These are phyloP conservation scores for Macrobrachium rosenbergii DNA, from an alignment of 1,140 invertebrate genomes.

Conservation along the genomic window DNA sequence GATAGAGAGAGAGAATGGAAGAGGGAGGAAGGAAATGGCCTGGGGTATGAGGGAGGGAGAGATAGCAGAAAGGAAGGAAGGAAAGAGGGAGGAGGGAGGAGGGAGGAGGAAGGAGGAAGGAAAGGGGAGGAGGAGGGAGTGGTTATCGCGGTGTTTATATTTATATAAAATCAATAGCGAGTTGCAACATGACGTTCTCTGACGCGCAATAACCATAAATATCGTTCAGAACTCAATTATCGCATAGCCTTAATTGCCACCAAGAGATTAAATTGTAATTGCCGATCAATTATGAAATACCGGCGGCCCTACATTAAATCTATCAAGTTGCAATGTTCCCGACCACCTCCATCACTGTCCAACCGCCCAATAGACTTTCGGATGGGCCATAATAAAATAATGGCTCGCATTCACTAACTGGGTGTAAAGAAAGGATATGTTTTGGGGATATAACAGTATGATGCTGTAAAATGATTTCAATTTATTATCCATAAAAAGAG, in stretches of 20 bases:
- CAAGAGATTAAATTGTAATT: conserved; percentile 63
- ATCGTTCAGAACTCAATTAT: conserved; percentile 60
- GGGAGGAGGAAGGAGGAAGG: not conserved
- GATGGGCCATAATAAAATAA: too few species aligned
- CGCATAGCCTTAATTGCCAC: conserved; percentile 62
- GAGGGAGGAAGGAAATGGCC: too few species aligned
- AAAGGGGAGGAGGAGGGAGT: not conserved
- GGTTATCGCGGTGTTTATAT: conserved; percentile 51
- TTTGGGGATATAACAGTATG: too few species aligned
- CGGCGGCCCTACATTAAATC: conserved; percentile 35
- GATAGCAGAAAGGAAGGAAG: too few species aligned
- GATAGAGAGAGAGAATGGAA: too few species aligned
- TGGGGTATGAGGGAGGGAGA: too few species aligned
- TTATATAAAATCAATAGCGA: conserved; percentile 61
- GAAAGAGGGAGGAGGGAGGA: too few species aligned
- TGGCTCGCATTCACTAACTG: too few species aligned
- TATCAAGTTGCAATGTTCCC: conserved; percentile 41
- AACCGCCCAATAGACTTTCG: not conserved
- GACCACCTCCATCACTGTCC: conserved; percentile 37
- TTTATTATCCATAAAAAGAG: not conserved
- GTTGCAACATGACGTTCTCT: conserved; percentile 61
- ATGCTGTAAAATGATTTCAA: too few species aligned
- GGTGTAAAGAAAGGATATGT: too few species aligned
- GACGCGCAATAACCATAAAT: conserved; percentile 63
- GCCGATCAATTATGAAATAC: conserved; percentile 62